phyloP scores from a whole-genome alignment of 2,888 invertebrate genomes.

The Buathra laborator region DNA sequence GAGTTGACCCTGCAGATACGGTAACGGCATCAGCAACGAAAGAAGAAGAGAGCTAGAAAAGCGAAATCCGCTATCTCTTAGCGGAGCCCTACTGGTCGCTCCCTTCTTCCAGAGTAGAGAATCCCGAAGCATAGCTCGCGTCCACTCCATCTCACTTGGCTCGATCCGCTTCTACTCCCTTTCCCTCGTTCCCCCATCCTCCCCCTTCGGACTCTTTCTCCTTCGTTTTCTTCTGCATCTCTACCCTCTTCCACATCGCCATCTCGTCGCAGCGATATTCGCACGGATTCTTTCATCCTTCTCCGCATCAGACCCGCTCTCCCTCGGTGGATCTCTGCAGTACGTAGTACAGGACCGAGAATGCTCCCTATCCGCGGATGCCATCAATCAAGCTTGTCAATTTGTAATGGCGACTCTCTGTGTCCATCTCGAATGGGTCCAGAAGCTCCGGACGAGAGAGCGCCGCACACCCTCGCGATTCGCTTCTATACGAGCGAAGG shows the following conservation, averaged over 20 bases:
- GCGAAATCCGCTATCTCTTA: constrained; percentile 67
- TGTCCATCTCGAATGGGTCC: constrained; percentile 83
- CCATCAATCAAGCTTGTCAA: constrained; percentile 87
- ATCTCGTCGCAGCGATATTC: constrained; percentile 28
- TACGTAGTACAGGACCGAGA: constrained; percentile 29
- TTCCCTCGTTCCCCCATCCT: constrained; percentile 67
- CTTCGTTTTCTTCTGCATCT: constrained; percentile 52
- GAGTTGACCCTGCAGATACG: constrained; percentile 35
- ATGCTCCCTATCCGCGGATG: constrained; percentile 76
- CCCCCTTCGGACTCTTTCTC: constrained; percentile 70
- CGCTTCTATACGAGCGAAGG: constrained; percentile 66
- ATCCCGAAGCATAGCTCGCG: constrained; percentile 58
- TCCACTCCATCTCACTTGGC: constrained; percentile 80
- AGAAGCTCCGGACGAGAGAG: constrained; percentile 71
- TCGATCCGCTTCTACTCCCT: constrained; percentile 74
- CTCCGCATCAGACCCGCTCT: constrained; percentile 51
- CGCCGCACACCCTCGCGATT: constrained; percentile 52
- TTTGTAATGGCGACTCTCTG: constrained; percentile 86
- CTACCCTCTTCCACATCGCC: constrained; percentile 51
- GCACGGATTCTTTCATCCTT: constrained; percentile 67
- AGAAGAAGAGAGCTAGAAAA: constrained; percentile 69
- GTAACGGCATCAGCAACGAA: constrained; percentile 11
- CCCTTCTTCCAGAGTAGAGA: constrained; percentile 30
- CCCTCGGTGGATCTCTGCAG: constrained; percentile 55
- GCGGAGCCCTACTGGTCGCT: constrained; percentile 51